phyloP scores from a whole-genome alignment of 2,888 invertebrate genomes.

The Micropterix aruncella region DNA sequence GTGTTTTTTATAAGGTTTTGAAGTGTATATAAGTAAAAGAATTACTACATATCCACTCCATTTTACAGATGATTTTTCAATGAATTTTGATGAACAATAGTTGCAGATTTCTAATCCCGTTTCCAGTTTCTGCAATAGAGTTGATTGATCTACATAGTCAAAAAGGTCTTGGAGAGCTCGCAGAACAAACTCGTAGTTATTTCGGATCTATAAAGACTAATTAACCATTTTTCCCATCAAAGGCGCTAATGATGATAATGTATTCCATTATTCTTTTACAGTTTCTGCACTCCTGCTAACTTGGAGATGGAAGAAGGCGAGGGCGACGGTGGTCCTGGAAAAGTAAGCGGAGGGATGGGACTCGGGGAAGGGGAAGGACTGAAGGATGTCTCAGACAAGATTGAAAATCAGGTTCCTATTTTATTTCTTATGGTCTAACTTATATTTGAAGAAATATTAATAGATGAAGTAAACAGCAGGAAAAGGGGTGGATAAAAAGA shows the following conservation, averaged over 20 bases:
- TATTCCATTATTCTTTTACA: constrained; percentile 30
- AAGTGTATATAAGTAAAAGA: no score
- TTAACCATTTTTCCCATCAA: background rate
- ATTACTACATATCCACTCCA: no score
- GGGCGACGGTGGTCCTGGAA: constrained; percentile 38
- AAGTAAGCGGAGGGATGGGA: constrained; percentile 64
- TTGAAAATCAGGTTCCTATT: constrained; percentile 44
- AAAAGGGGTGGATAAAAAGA: background rate
- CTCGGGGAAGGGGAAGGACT: constrained; percentile 87
- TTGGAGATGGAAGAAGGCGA: constrained; percentile 60
- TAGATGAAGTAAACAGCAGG: background rate
- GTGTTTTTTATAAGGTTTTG: no score
- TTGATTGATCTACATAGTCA: background rate
- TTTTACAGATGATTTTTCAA: no score
- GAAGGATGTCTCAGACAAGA: constrained; percentile 89
- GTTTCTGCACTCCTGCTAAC: constrained; percentile 88
- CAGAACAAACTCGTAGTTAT: background rate
- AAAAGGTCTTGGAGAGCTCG: background rate
- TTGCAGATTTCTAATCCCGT: no score
- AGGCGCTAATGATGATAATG: background rate
- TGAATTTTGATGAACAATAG: no score
- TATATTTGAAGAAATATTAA: background rate
- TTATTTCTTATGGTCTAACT: background rate
- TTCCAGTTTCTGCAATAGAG: no score
- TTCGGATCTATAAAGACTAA: background rate